Evolutionary conservation across 2,797 vertebrate genomes (phyloP).

Genomic region (Crocidura indochinensis): DNA sequence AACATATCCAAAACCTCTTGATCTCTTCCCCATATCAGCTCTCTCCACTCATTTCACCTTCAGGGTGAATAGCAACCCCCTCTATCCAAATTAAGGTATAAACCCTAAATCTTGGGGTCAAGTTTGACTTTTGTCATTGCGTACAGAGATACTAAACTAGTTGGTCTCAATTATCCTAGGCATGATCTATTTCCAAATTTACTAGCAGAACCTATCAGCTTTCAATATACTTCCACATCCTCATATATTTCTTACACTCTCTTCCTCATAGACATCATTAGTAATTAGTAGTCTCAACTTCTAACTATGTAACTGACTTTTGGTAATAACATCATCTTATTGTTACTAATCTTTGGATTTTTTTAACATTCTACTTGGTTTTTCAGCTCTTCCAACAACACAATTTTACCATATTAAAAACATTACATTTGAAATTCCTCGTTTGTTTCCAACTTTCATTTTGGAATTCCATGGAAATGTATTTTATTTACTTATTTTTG

Average conservation of each 20-base stretch:
- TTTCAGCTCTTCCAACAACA: not conserved
- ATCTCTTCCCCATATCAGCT: not conserved
- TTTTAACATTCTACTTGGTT: not conserved
- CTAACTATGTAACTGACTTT: no score
- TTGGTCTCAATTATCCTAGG: not conserved
- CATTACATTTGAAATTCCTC: not conserved
- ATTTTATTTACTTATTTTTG: slow-evolving; percentile 29
- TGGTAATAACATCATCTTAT: not conserved
- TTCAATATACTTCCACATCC: not conserved
- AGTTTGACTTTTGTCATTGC: not conserved
- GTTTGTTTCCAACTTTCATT: not conserved
- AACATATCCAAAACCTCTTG: not conserved
- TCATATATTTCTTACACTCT: not conserved
- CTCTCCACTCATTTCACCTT: not conserved
- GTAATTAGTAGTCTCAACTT: not conserved
- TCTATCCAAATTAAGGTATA: not conserved
- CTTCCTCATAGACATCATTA: not conserved
- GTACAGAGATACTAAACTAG: not conserved
- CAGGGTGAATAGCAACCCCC: not conserved
- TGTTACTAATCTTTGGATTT: not conserved
- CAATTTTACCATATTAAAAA: not conserved
- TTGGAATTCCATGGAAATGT: slow-evolving; percentile 35
- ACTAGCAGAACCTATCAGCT: not conserved
- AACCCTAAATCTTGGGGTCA: not conserved
- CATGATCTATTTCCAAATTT: not conserved